Evolutionary conservation across 2,888 invertebrate species (phyloP), one percentile per base, ranked within the genome.

Genomic region (Perdita meconis): DNA sequence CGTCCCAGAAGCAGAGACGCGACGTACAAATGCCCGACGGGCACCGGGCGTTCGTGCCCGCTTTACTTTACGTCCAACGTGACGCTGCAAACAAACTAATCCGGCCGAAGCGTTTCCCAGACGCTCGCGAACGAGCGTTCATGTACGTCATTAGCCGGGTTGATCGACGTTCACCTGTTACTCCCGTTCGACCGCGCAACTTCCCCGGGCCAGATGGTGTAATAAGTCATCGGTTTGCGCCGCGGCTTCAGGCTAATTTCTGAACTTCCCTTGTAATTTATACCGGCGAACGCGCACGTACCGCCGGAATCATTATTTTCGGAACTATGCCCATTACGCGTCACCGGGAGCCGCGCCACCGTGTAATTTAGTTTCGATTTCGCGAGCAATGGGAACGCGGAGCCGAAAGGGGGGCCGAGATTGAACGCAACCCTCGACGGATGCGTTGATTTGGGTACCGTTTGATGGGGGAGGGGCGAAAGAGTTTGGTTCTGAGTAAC

Each of bases 1-100:
- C 84, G 80, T 84, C 80, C 81, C 82, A 78, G 84, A 81, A 75
- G 78, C 78, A 77, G 77, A 68, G 82, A 82, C 79, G 66, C 47
- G 44, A 12, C 76, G 80, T 77, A 77, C 79, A 73, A 84, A 84
- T 81, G 81, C 80, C 81, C 71, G 50, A 63, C 36, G 56, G 74
- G 78, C 71, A 78, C 50, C 2, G 30, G 16, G 50, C n/a, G 19
- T 66, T 73, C 68, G 47, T 22, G 63, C 44, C 47, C 66, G 16
- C 50, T 67, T 70, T 61, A 51, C 60, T 61, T 80, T 42, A 70
- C 66, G 59, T 66, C 55, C 47, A 64, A 65, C 64, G 75, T 61
- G 75, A 69, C 44, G 47, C 16, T n/a, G 64, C 65, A 70, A 78
- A 76, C 66, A 78, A 67, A 66, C 61, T 71, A 74, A 64, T 77